Evolutionary conservation across 2,888 invertebrate genomes (phyloP), one percentile per base, ranked within the genome.

Genomic region (Pammene fasciana): DNA sequence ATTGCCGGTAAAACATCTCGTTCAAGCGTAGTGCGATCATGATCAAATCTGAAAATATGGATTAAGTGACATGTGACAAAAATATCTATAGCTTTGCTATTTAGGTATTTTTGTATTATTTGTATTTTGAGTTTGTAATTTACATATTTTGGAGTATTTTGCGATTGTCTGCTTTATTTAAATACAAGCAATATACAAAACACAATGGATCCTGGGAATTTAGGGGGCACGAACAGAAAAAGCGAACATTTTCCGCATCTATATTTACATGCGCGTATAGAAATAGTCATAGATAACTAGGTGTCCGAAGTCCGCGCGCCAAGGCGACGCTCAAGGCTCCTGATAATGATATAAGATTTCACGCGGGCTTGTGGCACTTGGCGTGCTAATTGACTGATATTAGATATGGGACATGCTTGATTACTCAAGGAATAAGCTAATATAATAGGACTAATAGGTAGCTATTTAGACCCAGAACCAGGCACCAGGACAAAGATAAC

Each of bases 261-360:
- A 67, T 54, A 61, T 50, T 68, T 64, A 68, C 38, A 34, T 52
- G 55, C 36, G 41, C 1, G 61, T 18, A 45, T 62, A 18, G 56
- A 72, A 71, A 68, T 64, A 54, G 50, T 61, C 54, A 61, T 67
- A 66, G 71, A 73, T 70, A 71, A 74, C 72, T 68, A 68, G 68
- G 59, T 68, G 73, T 45, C 14, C 74, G 67, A 74, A 74, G 75
- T 75, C 74, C 75, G 43, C 56, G 14, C 67, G 61, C 64, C 75
- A 72, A 75, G 74, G 73, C 72, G 60, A 70, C 54, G n/a, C 64
- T 50, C 64, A 65, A 65, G 68, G 68, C 43, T 26, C 45, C 64
- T 54, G 68, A 68, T 68, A 64, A 68, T 68, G 57, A 52, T 68
- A 68, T 65, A 65, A 54, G 52, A 64, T 65, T 68, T 65, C 64